phyloP scores from a whole-genome alignment of 2,888 invertebrate genomes.

The Alviniconcha strummeri region DNA sequence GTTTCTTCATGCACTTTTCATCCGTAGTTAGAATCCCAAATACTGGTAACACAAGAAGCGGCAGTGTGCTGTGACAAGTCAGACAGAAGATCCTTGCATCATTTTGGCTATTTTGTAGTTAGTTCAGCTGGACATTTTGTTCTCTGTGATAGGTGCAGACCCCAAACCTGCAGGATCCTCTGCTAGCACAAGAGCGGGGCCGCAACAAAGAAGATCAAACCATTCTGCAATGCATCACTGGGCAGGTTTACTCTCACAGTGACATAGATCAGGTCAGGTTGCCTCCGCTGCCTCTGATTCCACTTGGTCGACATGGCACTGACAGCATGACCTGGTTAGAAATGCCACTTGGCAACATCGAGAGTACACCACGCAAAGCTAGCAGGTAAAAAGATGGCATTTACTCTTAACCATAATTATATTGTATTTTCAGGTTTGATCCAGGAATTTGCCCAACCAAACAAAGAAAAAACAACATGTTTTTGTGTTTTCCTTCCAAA shows the following conservation, averaged over 20 bases:
- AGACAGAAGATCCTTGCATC: too few species aligned
- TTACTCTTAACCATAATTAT: too few species aligned
- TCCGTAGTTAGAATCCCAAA: too few species aligned
- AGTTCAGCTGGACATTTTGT: too few species aligned
- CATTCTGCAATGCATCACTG: conserved; percentile 66
- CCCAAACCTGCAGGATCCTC: conserved; percentile 61
- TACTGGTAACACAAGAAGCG: too few species aligned
- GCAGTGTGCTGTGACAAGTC: too few species aligned
- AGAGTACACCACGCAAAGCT: conserved; percentile 64
- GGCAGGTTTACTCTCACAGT: conserved; percentile 60
- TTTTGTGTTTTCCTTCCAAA: too few species aligned
- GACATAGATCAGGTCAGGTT: conserved; percentile 64
- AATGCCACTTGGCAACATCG: conserved; percentile 70
- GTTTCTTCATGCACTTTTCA: too few species aligned
- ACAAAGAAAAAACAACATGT: too few species aligned
- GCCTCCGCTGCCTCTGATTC: conserved; percentile 68
- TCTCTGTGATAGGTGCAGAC: conserved; percentile 54
- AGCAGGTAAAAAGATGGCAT: conserved; percentile 57
- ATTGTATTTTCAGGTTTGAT: too few species aligned
- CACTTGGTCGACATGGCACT: conserved; percentile 69
- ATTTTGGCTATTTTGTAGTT: too few species aligned
- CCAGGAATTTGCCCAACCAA: too few species aligned
- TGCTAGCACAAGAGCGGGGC: conserved; percentile 62
- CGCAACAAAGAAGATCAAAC: conserved; percentile 64
- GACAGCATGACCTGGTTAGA: conserved; percentile 65